A percentile compares a stretch with the other conserved stretches of the same genome.
Conservation (phyloP, 2,113 vertebrate species). For the Hymenochirus boettgeri region DNA sequence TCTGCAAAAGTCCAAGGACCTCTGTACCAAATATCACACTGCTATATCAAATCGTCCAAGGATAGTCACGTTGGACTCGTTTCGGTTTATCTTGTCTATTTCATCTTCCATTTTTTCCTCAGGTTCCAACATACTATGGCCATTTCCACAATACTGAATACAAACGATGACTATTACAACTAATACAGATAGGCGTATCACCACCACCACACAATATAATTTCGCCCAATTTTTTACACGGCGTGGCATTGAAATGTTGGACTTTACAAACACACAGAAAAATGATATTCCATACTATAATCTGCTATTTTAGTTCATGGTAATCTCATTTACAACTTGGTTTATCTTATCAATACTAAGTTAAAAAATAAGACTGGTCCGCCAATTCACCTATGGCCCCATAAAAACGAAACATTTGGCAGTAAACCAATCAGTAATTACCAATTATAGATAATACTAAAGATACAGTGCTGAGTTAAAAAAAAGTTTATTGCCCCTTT, state of each 20-base stretch:
- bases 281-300: too few relatives aligned
- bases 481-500: too few relatives aligned
- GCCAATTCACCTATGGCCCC: too few relatives aligned
- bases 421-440: too few relatives aligned
- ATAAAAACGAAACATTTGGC: too few relatives aligned
- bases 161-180: constrained; percentile 13
- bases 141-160: constrained; percentile 91
- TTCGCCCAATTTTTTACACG: background rate
- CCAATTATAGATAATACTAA: too few relatives aligned
- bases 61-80: constrained; percentile 95
- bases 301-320: too few relatives aligned
- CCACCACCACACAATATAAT: background rate
- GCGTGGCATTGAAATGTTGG: background rate
- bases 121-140: constrained; percentile 99
- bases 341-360: too few relatives aligned
- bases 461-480: too few relatives aligned
- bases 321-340: too few relatives aligned
- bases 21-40: constrained; percentile 99
- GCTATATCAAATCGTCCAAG: constrained; percentile 94
- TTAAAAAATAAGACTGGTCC: too few relatives aligned
- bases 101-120: constrained; percentile 97
- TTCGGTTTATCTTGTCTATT: constrained; percentile 92
- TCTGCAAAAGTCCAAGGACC: constrained; percentile 99
- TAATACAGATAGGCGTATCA: constrained; percentile 10
- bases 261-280: too few relatives aligned